Conservation (phyloP, 2,888 invertebrate genomes). For the Noctua fimbriata region DNA sequence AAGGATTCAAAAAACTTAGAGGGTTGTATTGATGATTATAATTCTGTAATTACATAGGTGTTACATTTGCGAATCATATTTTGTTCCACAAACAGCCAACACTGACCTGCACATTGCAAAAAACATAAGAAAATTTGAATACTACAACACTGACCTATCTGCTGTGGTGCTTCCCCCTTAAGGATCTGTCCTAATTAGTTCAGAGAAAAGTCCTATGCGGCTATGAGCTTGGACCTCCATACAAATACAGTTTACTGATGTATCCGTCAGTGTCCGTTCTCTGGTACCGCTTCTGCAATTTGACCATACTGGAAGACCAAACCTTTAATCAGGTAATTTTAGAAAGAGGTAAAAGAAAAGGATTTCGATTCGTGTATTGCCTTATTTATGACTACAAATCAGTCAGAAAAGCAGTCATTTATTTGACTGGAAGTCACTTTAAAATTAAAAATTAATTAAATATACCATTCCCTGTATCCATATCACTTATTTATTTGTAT, state of each 20-base stretch:
- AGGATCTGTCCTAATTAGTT: neutral
- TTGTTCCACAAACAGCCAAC: neutral
- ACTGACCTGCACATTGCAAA: neutral
- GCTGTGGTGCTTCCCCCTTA: neutral
- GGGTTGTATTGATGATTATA: too few relatives aligned
- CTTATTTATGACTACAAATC: neutral
- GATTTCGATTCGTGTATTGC: neutral
- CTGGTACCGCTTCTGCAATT: neutral
- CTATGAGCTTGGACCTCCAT: neutral
- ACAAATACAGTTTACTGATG: neutral
- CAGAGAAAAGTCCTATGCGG: neutral
- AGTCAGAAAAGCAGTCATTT: neutral
- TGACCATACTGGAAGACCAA: neutral
- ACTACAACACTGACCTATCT: too few relatives aligned
- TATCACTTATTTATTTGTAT: slow-evolving; percentile 32
- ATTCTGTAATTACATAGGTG: too few relatives aligned
- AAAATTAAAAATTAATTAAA: neutral
- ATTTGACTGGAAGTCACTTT: neutral
- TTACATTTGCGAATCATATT: neutral
- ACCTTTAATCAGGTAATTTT: neutral
- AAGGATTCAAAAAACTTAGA: too few relatives aligned
- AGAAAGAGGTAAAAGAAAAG: neutral
- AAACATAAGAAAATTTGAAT: too few relatives aligned
- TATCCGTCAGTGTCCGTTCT: neutral
- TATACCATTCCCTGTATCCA: slow-evolving; percentile 23